Percentiles rank a stretch among this genome's conserved stretches.
These are phyloP conservation scores for Poeciliopsis turneri DNA, from an alignment of 2,797 vertebrate species.

Conservation along the genomic window DNA sequence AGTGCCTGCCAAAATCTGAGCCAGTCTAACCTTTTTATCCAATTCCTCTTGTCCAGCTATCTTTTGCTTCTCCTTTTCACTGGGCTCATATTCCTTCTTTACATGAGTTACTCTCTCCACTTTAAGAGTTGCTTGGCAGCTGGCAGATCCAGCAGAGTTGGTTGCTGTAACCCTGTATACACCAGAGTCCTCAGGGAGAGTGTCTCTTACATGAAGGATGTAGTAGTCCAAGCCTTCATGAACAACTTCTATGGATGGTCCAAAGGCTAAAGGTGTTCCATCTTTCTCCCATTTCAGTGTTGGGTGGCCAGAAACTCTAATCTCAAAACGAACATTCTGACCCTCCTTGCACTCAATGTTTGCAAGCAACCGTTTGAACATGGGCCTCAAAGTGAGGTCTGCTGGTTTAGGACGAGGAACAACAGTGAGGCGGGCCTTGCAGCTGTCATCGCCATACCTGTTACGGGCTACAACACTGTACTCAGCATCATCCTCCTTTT, in stretches of 20 bases:
- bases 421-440: constrained; percentile 94
- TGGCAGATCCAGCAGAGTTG: constrained; percentile 96
- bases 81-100: constrained; percentile 88
- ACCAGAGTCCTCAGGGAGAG: constrained; percentile 94
- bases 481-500: constrained; percentile 91
- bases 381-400: constrained; percentile 94
- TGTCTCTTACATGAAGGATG: constrained; percentile 93
- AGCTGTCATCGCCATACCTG: constrained; percentile 95
- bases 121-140: constrained; percentile 94
- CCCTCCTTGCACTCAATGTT: constrained; percentile 96
- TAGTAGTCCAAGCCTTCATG: constrained; percentile 98
- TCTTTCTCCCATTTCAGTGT: constrained; percentile 97
- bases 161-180: constrained; percentile 96
- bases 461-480: constrained; percentile 95
- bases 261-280: constrained; percentile 89
- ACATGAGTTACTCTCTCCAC: constrained; percentile 90
- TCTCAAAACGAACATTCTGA: constrained; percentile 94
- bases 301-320: constrained; percentile 94
- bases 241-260: constrained; percentile 93
- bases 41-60: constrained; percentile 84
- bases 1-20: constrained; percentile 90
- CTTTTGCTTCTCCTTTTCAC: constrained; percentile 81
- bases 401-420: constrained; percentile 90
- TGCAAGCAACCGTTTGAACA: constrained; percentile 98
- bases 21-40: constrained; percentile 93